Base-by-base conservation (phyloP, 1,140 invertebrate species). In the Cyclina sinensis region DNA sequence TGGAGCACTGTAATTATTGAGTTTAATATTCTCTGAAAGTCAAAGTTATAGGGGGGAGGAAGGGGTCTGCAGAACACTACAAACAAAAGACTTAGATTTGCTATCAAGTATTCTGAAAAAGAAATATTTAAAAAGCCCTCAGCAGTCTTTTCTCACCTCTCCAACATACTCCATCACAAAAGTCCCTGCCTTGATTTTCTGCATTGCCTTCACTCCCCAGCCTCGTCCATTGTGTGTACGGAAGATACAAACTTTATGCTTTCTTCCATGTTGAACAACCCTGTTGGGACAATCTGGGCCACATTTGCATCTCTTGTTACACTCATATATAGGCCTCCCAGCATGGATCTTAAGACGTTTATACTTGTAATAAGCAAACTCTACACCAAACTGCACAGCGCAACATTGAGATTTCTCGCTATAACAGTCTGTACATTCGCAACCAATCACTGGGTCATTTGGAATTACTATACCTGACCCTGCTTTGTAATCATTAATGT, bases 141-240 rank as follows among this genome's bases (percentile, higher is more conserved):
- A n/a, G n/a, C n/a, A n/a, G n/a, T n/a, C n/a, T n/a, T n/a, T 54
- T 7, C 30, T 73, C 43, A 95, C 95, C 96, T 99, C 98, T 0
- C 98, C 99, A 2, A 99, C 97, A 96, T 99, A 99, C 92, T 98
- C 97, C 82, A 97, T 97, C 0, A 99, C 97, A 95, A 98, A 99
- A 21, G 97, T 97, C 0, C 98, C 98, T 92, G 97, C 97, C 68
- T 96, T 97, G 37, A 96, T 96, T 76, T 93, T 94, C 90, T 97
- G 96, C 48, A 97, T 94, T 0, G 98, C 97, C 93, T 97, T 98
- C 0, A 99, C 98, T 5, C 98, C 99, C 99, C 99, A 99, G 12
- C 99, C 99, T 91, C 98, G 96, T 0, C 97, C 97, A 95, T 98
- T 98, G 18, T 95, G 94, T 2, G 98, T 99, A 73, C 98, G 97